A percentile compares a stretch with the other conserved stretches of the same genome.
phyloP scores from a whole-genome alignment of 2,113 vertebrate species.

The Dromaius novaehollandiae region DNA sequence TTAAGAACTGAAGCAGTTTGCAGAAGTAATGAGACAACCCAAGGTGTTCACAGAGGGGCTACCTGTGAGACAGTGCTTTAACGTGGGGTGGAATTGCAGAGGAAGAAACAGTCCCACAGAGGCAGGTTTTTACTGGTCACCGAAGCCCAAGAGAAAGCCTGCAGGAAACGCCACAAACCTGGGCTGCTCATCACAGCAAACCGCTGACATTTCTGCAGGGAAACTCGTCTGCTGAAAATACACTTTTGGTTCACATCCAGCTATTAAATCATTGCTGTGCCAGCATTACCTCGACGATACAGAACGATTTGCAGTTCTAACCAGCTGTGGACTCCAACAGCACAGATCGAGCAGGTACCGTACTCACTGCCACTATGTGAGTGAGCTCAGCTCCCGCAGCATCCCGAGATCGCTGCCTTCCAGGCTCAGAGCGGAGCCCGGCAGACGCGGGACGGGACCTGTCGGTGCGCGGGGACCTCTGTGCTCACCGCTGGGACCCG shows the following conservation, averaged over 20 bases:
- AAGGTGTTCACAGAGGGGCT: constrained; percentile 83
- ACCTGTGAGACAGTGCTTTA: constrained; percentile 97
- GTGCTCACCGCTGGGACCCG: no score
- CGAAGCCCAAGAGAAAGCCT: constrained; percentile 98
- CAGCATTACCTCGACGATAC: constrained; percentile 56
- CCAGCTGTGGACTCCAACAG: background rate
- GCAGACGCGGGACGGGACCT: no score
- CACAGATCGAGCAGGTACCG: rapidly evolving
- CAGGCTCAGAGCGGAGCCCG: no score
- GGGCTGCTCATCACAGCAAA: constrained; percentile 82
- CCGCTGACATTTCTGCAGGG: constrained; percentile 79
- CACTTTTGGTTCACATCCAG: constrained; percentile 66
- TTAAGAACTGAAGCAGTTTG: constrained; percentile 79
- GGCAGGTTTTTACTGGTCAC: constrained; percentile 99
- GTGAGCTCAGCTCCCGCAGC: background rate
- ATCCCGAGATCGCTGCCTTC: background rate
- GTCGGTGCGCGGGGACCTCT: no score
- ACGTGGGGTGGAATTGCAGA: constrained; percentile 97
- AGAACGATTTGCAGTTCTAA: constrained; percentile 44
- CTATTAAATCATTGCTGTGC: constrained; percentile 17
- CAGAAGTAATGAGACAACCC: constrained; percentile 82
- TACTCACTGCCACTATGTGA: background rate
- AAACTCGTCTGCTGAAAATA: constrained; percentile 70
- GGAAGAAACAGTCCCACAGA: constrained; percentile 91
- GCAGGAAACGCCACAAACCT: constrained; percentile 86